Base-by-base conservation (phyloP, 2,888 invertebrate genomes). In the Xanthostigma xanthostigma region DNA sequence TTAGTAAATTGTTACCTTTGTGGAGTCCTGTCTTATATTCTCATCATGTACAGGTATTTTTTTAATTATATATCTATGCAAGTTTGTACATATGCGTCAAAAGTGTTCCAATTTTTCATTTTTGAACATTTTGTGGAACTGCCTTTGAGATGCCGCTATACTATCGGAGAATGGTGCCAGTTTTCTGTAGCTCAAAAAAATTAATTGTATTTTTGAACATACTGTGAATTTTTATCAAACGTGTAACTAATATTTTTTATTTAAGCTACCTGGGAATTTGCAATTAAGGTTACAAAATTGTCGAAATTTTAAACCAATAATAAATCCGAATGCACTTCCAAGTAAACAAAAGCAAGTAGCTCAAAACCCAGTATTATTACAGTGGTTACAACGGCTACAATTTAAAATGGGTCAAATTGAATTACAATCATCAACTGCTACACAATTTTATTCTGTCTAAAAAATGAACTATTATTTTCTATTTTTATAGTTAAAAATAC, bases 381-480 rank as follows among this genome's bases (percentile, higher is more conserved):
- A 87, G 56, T 93, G 95, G 84, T 73, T 98, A 49, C 91, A 93
- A 66, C 76, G 93, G 45, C 75, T 96, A 52, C 91, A 96, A 64
- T 94, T 96, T 64, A 97, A 96, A 74, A 94, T 98, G 84, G 94
- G 94, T 6, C 96, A 97, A 71, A 86, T 95, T 48, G 97, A 98
- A 69, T 71, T 91, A 54, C 92, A 93, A 66, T 89, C 90, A 2
- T 89, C 90, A 0, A 85, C 87, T 46, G 90, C 87, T n/a, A 88
- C 88, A 8, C 91, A 91, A 62, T 90, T 92, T 68, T 92, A 87
- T 66, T 79, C 81, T 36, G 75, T 83, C 58, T 84, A 76, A 67
- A 56, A 27, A 27, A 27, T 6, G 27, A 27, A 27, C 27, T 27
- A 27, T 27, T 27, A 27, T 27, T 27, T 27, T 27, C 27, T 27